A percentile compares a stretch with the other conserved stretches of the same genome.
These are phyloP conservation scores for Neosilurus hyrtlii DNA, from an alignment of 2,797 vertebrate genomes.

Conservation along the genomic window DNA sequence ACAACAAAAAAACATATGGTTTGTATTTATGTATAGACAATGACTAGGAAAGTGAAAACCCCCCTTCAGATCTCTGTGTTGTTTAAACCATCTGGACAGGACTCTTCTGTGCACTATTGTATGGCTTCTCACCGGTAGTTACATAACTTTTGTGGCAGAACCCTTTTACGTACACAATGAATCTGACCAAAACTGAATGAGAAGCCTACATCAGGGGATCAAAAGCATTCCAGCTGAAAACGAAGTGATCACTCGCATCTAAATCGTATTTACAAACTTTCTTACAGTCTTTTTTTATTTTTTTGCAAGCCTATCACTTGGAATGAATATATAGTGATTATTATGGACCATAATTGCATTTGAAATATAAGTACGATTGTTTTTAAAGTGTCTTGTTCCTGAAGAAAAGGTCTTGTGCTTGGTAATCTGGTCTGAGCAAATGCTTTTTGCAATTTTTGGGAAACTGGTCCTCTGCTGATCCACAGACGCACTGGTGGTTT, in stretches of 20 bases:
- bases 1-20: slow-evolving; percentile 17
- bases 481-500: slow-evolving; percentile 46
- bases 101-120: slow-evolving; percentile 51
- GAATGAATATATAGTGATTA: slow-evolving; percentile 39
- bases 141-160: slow-evolving; percentile 48
- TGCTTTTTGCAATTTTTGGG: slow-evolving; percentile 45
- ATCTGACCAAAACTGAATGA: slow-evolving; percentile 46
- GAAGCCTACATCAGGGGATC: slow-evolving; percentile 31
- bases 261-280: slow-evolving; percentile 36
- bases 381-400: slow-evolving; percentile 50
- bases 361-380: slow-evolving; percentile 32
- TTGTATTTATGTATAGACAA: slow-evolving; percentile 23
- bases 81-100: slow-evolving; percentile 42
- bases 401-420: slow-evolving; percentile 61
- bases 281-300: slow-evolving; percentile 11
- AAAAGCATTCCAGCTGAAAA: slow-evolving; percentile 42
- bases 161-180: slow-evolving; percentile 52
- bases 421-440: slow-evolving; percentile 61
- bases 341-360: slow-evolving; percentile 40
- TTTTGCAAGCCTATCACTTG: slow-evolving; percentile 28
- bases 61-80: slow-evolving; percentile 23
- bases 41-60: not conserved
- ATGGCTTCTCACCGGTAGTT: slow-evolving; percentile 51
- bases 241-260: slow-evolving; percentile 33
- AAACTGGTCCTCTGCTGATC: slow-evolving; percentile 48